A percentile compares a stretch with the other conserved stretches of the same genome.
These are phyloP conservation scores for Scartelaos histophorus DNA, from an alignment of 2,113 vertebrate species.

Conservation along the genomic window DNA sequence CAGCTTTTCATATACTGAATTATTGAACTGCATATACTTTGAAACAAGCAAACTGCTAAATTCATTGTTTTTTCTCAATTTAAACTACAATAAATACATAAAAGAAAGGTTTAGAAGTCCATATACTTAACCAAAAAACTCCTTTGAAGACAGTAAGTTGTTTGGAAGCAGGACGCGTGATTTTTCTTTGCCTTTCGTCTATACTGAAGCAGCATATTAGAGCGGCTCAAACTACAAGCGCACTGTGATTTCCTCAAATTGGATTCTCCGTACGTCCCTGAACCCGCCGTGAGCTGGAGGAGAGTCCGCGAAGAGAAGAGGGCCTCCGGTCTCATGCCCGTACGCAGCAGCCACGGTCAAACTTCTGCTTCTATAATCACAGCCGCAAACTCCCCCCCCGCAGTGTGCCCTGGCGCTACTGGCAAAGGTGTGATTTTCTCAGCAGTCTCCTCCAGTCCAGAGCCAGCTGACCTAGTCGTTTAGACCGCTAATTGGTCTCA, in stretches of 20 bases:
- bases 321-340: conserved; percentile 4
- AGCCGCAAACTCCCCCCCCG: conserved; percentile 35
- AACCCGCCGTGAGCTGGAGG: conserved; percentile 46
- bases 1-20: too few relatives aligned
- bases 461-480: conserved; percentile 52
- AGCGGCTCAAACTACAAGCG: not conserved
- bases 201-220: not conserved
- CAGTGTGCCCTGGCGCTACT: conserved; percentile 47
- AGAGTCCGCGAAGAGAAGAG: conserved; percentile 31
- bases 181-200: not conserved
- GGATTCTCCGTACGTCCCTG: conserved; percentile 38
- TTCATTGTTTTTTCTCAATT: too few relatives aligned
- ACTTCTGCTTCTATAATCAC: not conserved
- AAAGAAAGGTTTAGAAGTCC: too few relatives aligned
- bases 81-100: too few relatives aligned
- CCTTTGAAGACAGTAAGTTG: not conserved
- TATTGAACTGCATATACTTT: too few relatives aligned
- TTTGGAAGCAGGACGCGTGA: not conserved
- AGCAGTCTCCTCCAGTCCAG: conserved; percentile 44
- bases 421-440: conserved; percentile 68
- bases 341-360: not conserved
- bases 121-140: not conserved
- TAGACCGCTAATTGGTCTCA: conserved; percentile 70
- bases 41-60: too few relatives aligned
- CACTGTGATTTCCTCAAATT: conserved; percentile 33